These are phyloP conservation scores for Dromius quadrimaculatus DNA, from an alignment of 2,888 invertebrate genomes.

Conservation along the genomic window DNA sequence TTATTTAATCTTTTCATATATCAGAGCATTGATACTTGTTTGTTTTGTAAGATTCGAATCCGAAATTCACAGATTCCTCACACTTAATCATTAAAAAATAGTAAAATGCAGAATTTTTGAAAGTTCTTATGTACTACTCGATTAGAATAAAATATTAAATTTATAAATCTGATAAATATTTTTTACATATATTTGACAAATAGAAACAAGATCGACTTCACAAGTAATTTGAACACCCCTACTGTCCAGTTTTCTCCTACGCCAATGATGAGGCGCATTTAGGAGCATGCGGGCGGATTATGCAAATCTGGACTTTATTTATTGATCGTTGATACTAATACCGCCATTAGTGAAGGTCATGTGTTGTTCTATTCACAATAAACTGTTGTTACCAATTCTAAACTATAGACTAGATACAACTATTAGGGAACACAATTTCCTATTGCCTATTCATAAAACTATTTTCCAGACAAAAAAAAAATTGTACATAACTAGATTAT, in stretches of 20 bases:
- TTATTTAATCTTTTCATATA: no score
- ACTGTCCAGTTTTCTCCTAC: not conserved
- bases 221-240: no score
- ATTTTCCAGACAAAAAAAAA: constrained; percentile 20
- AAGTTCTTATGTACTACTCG: no score
- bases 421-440: constrained; percentile 7
- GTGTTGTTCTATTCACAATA: constrained; percentile 44
- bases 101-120: no score
- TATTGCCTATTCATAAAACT: constrained; percentile 20
- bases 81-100: no score
- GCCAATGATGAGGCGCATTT: constrained; percentile 41
- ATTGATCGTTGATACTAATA: constrained; percentile 51
- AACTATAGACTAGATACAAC: not conserved
- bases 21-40: no score
- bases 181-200: no score
- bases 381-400: constrained; percentile 19
- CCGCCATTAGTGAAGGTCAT: constrained; percentile 46
- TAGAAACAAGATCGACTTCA: no score
- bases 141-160: no score
- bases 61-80: no score
- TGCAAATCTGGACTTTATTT: constrained; percentile 41
- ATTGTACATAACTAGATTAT: constrained; percentile 28
- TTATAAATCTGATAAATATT: no score
- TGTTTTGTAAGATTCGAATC: no score
- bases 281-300: constrained; percentile 51